Conservation (phyloP, 2,113 vertebrate species). For the Carlito syrichta region DNA sequence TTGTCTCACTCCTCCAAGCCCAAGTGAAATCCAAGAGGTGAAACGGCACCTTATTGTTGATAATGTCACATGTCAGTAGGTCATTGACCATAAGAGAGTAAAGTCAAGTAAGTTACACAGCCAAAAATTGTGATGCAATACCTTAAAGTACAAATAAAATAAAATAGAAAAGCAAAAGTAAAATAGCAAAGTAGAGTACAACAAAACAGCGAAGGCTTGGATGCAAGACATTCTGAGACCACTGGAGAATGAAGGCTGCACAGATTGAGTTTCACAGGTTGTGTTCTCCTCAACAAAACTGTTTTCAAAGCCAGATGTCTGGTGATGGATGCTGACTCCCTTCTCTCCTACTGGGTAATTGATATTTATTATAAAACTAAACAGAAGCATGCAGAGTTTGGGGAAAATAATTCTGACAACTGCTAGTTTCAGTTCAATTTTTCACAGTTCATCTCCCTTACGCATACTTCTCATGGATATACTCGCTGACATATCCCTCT, state of each 20-base stretch:
- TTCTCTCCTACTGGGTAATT: slow-evolving; percentile 51
- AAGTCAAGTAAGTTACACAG: not conserved
- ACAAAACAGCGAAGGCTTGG: no score
- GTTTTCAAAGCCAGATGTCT: slow-evolving; percentile 45
- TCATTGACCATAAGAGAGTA: not conserved
- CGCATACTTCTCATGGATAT: not conserved
- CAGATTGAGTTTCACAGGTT: not conserved
- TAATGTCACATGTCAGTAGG: not conserved
- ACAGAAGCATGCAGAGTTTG: not conserved
- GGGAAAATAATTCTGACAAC: slow-evolving; percentile 44
- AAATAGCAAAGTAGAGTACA: no score
- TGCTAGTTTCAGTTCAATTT: slow-evolving; percentile 41
- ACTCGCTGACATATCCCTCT: not conserved
- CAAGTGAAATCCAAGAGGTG: not conserved
- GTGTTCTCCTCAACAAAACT: not conserved
- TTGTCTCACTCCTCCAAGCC: not conserved
- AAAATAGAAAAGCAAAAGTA: not conserved
- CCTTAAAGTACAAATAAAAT: not conserved
- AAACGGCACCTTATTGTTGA: not conserved
- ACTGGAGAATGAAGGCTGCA: not conserved
- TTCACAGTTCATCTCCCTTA: not conserved
- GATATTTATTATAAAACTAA: slow-evolving; percentile 66
- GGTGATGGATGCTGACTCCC: not conserved
- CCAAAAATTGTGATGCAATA: not conserved
- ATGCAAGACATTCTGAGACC: not conserved